A percentile compares a stretch with the other conserved stretches of the same genome.
phyloP scores from a whole-genome alignment of 2,797 vertebrate species.

The Vultur gryphus region DNA sequence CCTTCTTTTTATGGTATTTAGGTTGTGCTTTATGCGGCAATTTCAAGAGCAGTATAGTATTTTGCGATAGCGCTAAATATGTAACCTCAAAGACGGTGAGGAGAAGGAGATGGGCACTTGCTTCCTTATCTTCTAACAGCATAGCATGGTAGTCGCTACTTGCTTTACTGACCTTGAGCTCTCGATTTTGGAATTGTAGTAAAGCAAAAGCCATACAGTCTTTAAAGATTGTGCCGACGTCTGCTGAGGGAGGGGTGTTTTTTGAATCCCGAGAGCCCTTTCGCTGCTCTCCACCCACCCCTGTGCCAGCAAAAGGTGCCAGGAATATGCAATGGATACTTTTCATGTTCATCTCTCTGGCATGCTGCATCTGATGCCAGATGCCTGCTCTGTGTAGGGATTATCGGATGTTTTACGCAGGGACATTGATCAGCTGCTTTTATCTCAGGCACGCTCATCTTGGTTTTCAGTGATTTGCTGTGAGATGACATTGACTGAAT shows the following conservation, averaged over 20 bases:
- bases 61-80: not conserved
- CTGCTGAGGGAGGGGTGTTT: not conserved
- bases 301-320: not conserved
- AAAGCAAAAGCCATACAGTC: not conserved
- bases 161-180: not conserved
- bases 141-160: accelerated
- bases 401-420: constrained; percentile 22
- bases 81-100: not conserved
- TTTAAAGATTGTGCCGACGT: not conserved
- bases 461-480: constrained; percentile 25
- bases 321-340: constrained; percentile 19
- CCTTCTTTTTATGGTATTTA: accelerated
- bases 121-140: not conserved
- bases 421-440: constrained; percentile 48
- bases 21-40: not conserved
- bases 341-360: not conserved
- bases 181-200: not conserved
- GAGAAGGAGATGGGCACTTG: not conserved
- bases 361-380: constrained; percentile 6
- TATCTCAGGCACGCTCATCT: not conserved
- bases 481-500: constrained; percentile 58
- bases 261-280: not conserved
- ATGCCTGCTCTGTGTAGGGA: not conserved
- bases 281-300: not conserved
- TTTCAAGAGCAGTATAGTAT: not conserved